Conservation (phyloP, 2,888 invertebrate genomes). For the Argyra leucocephala region DNA sequence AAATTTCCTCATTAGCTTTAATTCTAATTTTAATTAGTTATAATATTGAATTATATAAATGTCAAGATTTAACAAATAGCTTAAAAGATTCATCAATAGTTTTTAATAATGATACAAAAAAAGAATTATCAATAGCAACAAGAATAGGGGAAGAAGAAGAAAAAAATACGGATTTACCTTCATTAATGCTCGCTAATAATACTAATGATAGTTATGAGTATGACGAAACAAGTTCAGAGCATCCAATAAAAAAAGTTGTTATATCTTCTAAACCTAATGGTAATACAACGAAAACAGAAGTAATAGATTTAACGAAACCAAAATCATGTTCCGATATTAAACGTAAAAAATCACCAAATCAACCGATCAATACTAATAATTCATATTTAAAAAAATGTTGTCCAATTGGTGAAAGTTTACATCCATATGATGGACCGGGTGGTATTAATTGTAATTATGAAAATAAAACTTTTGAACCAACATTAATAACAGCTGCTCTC, state of each 20-base stretch:
- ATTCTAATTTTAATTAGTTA: not conserved
- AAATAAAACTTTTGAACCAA: conserved; percentile 24
- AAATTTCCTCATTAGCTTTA: not conserved
- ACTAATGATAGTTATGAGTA: not conserved
- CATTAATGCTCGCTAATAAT: not conserved
- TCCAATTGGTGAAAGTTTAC: conserved; percentile 36
- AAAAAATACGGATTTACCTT: no score
- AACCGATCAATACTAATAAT: conserved; percentile 28
- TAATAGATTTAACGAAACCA: not conserved
- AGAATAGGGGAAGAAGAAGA: not conserved
- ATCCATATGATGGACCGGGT: conserved; percentile 29
- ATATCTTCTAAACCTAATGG: not conserved
- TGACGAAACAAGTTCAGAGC: not conserved
- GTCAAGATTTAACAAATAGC: not conserved
- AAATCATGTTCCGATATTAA: conserved; percentile 7
- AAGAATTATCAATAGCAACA: not conserved
- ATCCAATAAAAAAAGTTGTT: not conserved
- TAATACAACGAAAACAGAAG: not conserved
- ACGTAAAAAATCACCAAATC: conserved; percentile 28
- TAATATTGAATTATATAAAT: not conserved
- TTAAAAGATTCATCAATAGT: not conserved
- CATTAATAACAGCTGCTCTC: conserved; percentile 34
- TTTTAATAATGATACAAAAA: not conserved
- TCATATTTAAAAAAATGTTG: conserved; percentile 45
- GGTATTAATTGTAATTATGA: conserved; percentile 20